phyloP scores from a whole-genome alignment of 2,113 vertebrate species.

The Lepisosteus oculatus region DNA sequence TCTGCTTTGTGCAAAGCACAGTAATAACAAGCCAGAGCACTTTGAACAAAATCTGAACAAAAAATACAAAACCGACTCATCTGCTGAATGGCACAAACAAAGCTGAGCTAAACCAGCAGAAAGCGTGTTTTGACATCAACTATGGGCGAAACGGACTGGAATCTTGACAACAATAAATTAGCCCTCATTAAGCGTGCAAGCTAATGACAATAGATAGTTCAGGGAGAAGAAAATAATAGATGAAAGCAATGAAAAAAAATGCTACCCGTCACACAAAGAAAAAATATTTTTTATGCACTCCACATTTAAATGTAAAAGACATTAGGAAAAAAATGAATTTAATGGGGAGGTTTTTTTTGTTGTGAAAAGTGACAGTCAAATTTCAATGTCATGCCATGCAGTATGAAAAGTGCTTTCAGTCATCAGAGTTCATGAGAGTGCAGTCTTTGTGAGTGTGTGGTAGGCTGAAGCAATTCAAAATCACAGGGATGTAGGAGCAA shows the following conservation, averaged over 20 bases:
- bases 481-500: slow-evolving; percentile 1
- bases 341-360: slow-evolving; percentile 11
- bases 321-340: background rate
- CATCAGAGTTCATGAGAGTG: background rate
- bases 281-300: slow-evolving; percentile 14
- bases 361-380: background rate
- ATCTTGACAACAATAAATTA: slow-evolving; percentile 15
- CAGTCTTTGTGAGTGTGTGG: background rate
- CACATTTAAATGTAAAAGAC: slow-evolving; percentile 23
- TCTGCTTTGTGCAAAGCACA: too few relatives aligned
- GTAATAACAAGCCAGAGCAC: too few relatives aligned
- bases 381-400: background rate
- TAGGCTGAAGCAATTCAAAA: slow-evolving; percentile 6
- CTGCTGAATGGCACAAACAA: background rate
- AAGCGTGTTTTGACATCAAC: slow-evolving; percentile 6
- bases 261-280: slow-evolving; percentile 3
- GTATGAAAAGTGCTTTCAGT: background rate
- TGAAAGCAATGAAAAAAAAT: slow-evolving; percentile 11
- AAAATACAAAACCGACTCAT: slow-evolving; percentile 3
- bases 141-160: slow-evolving; percentile 5
- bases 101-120: background rate
- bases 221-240: slow-evolving; percentile 13
- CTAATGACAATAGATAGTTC: slow-evolving; percentile 12
- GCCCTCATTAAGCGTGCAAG: too few relatives aligned
- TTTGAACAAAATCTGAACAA: too few relatives aligned